Base-by-base conservation (phyloP, 2,113 vertebrate species). In the Neotragus pygmaeus region DNA sequence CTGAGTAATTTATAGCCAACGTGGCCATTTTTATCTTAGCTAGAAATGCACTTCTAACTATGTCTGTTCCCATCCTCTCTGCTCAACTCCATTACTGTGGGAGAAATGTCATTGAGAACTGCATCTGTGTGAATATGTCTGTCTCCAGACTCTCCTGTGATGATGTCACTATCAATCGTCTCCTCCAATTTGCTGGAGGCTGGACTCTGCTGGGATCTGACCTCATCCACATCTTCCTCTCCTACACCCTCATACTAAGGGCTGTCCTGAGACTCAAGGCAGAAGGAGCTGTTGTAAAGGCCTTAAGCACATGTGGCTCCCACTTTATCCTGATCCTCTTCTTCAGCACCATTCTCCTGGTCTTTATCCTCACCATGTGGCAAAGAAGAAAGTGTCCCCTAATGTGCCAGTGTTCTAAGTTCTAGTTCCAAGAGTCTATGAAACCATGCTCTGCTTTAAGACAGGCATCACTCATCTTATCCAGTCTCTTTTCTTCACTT, bases 331-430 rank as follows among this genome's bases (percentile, higher is more conserved):
- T 93, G 19, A 96, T 93, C 84, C 62, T 88, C 5, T 97, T 97
- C 43, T 98, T 97, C 30, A 97, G 82, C 92, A 97, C 96, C 66
- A 94, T 96, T 16, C 92, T 97, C 27, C 92, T 97, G 43, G 96
- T 97, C 86, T 91, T 97, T 8, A 27, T 98, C 36, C 81, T 98
- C 49, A 97, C 97, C 91, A 97, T 3, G 86, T 96, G 73, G 75
- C 64, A 5, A 97, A 94, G 4, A 94, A 51, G 47, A 97, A 77
- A 7, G 78, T 97, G 8, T 91, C 95, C n/a, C 33, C 86, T 12
- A 86, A 97, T 60, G 92, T 97, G 6, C 95, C 91, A 0, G 7
- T 97, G 4, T 53, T 96, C 55, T 57, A 57, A 57, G 23, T 36
- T 47, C 13, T 77, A 45, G 9, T 77, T 57, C 13, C 78, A 82